Percentiles rank a stretch among this genome's conserved stretches.
Conservation (phyloP, 2,113 vertebrate species). For the Syngnathus scovelli region DNA sequence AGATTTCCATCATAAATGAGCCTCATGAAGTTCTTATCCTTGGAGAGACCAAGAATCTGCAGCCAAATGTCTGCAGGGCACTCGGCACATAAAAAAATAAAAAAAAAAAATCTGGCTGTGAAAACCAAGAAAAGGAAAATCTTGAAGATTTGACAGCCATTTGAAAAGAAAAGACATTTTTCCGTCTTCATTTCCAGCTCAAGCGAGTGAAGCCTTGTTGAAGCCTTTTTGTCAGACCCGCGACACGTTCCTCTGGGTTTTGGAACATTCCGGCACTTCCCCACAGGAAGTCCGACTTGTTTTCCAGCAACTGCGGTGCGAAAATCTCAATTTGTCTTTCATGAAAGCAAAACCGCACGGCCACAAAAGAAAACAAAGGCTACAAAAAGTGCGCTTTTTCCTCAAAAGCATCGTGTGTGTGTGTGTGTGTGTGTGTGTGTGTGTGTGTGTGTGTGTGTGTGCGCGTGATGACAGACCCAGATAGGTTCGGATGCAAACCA, state of each 20-base stretch:
- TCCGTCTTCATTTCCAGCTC: neutral
- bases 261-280: neutral
- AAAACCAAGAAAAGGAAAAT: neutral
- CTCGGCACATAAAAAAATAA: no score
- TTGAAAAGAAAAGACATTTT: neutral
- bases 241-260: neutral
- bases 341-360: no score
- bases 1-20: constrained; percentile 59
- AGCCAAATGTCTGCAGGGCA: constrained; percentile 33
- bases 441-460: neutral
- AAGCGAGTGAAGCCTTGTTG: neutral
- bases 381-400: no score
- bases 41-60: constrained; percentile 43
- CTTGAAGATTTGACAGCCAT: neutral
- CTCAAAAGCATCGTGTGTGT: no score
- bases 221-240: neutral
- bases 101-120: constrained; percentile 32
- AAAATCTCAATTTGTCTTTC: neutral
- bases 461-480: neutral
- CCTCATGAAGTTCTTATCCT: constrained; percentile 37
- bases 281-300: neutral
- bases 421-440: neutral
- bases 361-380: neutral
- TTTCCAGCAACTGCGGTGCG: neutral
- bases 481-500: neutral